These are phyloP conservation scores for Dipus sagitta DNA, from an alignment of 2,797 vertebrate genomes.

Conservation along the genomic window DNA sequence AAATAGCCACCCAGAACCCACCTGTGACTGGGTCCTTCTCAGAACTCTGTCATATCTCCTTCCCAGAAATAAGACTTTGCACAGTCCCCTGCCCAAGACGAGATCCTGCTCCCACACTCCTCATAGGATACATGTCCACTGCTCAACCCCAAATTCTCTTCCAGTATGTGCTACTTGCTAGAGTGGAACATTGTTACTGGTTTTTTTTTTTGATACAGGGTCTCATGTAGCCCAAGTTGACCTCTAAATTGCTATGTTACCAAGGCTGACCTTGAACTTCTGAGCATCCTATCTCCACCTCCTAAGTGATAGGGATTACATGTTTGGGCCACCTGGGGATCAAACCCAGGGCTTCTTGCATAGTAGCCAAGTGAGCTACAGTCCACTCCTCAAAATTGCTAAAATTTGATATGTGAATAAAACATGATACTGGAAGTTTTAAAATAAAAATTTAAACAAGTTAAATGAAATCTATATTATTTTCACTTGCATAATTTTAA, in stretches of 20 bases:
- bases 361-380: not conserved
- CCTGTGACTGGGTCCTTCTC: not conserved
- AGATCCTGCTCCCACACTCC: not conserved
- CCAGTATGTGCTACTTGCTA: not conserved
- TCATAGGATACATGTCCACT: not conserved
- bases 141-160: not conserved
- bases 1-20: not conserved
- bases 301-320: not conserved
- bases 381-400: not conserved
- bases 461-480: not conserved
- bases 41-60: not conserved
- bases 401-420: not conserved
- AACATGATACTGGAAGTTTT: not conserved
- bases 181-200: not conserved
- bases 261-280: not conserved
- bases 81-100: not conserved
- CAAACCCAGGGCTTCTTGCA: not conserved
- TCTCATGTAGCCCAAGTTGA: not conserved
- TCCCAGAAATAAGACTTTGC: not conserved
- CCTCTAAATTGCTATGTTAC: not conserved
- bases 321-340: not conserved
- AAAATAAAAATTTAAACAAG: slow-evolving; percentile 1
- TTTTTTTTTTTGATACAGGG: not conserved
- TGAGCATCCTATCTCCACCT: not conserved
- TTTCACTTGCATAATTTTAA: not conserved